Conservation (phyloP, 2,797 vertebrate genomes). For the Lepus oiostolus region DNA sequence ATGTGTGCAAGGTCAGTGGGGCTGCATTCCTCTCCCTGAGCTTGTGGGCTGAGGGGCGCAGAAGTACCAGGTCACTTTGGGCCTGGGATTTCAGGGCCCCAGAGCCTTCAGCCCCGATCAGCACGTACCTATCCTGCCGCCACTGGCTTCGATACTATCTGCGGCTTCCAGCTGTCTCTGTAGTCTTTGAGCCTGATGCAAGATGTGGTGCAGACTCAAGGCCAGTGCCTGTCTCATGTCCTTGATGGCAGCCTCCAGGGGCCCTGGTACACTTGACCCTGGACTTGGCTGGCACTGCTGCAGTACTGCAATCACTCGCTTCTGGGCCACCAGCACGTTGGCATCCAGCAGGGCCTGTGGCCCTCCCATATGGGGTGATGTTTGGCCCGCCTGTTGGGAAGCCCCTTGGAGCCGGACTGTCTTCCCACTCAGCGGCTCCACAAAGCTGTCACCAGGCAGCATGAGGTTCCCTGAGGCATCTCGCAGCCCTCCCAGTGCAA, state of each 20-base stretch:
- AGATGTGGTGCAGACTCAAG: conserved; percentile 87
- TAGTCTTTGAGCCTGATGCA: conserved; percentile 90
- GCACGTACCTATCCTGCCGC: conserved; percentile 90
- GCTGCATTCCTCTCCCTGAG: not conserved
- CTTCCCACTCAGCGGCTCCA: conserved; percentile 92
- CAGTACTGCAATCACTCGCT: conserved; percentile 74
- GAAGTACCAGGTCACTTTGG: not conserved
- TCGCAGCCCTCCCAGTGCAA: conserved; percentile 92
- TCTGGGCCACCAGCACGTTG: conserved; percentile 89
- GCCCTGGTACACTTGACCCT: not conserved
- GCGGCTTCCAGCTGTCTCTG: conserved; percentile 88
- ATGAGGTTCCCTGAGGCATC: conserved; percentile 72
- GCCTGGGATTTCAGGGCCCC: not conserved
- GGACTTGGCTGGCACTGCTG: conserved; percentile 56
- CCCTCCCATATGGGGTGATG: conserved; percentile 90
- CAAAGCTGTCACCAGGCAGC: conserved; percentile 91
- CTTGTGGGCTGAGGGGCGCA: not conserved
- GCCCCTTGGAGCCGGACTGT: conserved; percentile 88
- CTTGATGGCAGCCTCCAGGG: conserved; percentile 86
- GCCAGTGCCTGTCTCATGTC: conserved; percentile 88
- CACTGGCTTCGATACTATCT: conserved; percentile 84
- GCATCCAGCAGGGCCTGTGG: conserved; percentile 90
- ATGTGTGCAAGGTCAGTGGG: not conserved
- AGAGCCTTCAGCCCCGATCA: not conserved
- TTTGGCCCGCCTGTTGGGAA: conserved; percentile 85